These are phyloP conservation scores for Xanthia togata DNA, from an alignment of 2,888 invertebrate genomes.

Conservation along the genomic window DNA sequence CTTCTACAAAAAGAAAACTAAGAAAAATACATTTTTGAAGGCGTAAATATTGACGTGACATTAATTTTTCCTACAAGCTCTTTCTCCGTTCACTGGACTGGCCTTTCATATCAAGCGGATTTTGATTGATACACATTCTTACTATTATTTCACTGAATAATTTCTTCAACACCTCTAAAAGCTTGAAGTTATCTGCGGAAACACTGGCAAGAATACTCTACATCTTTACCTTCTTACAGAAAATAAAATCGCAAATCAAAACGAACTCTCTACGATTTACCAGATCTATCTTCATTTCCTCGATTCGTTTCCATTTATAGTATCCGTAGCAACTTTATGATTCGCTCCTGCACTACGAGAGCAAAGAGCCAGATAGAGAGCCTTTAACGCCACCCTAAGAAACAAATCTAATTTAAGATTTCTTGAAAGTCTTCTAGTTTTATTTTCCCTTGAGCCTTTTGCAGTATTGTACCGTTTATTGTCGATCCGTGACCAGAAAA, in stretches of 20 bases:
- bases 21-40: too few relatives aligned
- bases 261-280: not conserved
- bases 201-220: not conserved
- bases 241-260: slow-evolving; percentile 23
- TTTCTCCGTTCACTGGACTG: not conserved
- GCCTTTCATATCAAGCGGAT: not conserved
- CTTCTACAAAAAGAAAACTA: not conserved
- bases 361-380: slow-evolving; percentile 24
- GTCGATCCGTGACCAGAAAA: slow-evolving; percentile 53
- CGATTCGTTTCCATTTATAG: not conserved
- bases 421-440: slow-evolving; percentile 52
- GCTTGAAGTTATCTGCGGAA: not conserved
- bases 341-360: slow-evolving; percentile 29
- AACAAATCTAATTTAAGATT: slow-evolving; percentile 63
- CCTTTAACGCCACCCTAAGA: slow-evolving; percentile 31
- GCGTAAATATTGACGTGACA: too few relatives aligned
- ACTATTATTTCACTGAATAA: not conserved
- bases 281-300: not conserved
- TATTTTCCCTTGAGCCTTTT: slow-evolving; percentile 55
- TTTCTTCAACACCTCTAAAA: not conserved
- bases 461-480: slow-evolving; percentile 55
- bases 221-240: not conserved
- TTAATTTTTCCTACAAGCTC: not conserved
- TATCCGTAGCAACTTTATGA: slow-evolving; percentile 19
- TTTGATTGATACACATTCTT: not conserved